Conservation (phyloP, 2,888 invertebrate species). For the Nasonovia ribisnigri region DNA sequence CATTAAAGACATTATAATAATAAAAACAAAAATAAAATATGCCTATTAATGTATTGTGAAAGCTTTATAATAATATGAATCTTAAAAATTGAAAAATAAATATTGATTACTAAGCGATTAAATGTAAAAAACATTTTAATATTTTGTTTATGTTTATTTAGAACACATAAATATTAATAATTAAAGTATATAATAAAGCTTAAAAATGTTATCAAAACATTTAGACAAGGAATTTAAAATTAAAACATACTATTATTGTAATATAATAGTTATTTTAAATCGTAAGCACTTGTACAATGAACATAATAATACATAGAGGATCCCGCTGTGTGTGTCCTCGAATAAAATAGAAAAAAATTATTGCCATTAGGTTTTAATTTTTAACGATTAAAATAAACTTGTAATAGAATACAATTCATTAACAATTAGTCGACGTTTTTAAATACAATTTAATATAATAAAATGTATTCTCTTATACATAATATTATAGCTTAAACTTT, state of each 20-base stretch:
- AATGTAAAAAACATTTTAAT: too few species aligned
- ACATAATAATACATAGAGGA: background rate
- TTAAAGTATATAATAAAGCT: background rate
- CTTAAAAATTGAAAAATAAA: too few species aligned
- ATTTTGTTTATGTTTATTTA: background rate
- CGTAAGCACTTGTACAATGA: background rate
- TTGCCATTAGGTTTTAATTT: background rate
- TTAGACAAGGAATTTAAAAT: background rate
- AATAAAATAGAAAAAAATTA: background rate
- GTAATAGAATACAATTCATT: background rate
- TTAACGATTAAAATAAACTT: background rate
- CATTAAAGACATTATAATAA: background rate
- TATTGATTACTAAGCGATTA: too few species aligned
- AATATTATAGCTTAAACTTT: background rate
- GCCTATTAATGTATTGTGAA: background rate
- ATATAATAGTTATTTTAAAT: background rate
- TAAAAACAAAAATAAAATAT: background rate
- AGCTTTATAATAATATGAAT: too few species aligned
- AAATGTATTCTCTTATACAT: background rate
- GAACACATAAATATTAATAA: background rate
- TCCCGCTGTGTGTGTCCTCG: background rate
- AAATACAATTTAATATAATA: background rate
- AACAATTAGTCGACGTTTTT: background rate
- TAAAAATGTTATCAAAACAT: slow-evolving; percentile 5
- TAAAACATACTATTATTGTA: background rate